Conservation (phyloP, 2,113 vertebrate species). For the Canis aureus region DNA sequence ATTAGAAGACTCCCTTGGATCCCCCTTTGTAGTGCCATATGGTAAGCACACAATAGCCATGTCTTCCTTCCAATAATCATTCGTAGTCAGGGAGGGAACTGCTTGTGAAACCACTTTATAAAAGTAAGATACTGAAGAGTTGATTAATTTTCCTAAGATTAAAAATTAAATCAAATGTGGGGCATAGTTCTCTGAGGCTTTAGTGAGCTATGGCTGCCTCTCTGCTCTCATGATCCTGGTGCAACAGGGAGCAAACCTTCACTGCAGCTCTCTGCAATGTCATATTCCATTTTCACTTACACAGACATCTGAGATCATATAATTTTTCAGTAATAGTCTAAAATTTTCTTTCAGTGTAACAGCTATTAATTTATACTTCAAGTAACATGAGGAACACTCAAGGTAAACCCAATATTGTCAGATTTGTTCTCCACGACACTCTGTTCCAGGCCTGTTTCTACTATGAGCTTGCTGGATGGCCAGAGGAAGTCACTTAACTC, state of each 20-base stretch:
- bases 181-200: not conserved
- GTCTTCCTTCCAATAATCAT: not conserved
- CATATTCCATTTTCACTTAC: not conserved
- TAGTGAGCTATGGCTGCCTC: not conserved
- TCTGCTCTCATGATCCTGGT: not conserved
- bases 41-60: not conserved
- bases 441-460: not conserved
- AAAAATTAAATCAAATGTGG: slow-evolving; percentile 15
- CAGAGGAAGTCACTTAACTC: slow-evolving; percentile 32
- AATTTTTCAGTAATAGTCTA: slow-evolving; percentile 10
- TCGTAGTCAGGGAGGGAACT: not conserved
- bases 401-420: slow-evolving; percentile 4
- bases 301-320: not conserved
- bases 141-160: slow-evolving; percentile 23
- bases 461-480: not conserved
- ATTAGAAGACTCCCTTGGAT: not conserved
- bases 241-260: not conserved
- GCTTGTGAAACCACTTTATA: slow-evolving; percentile 3
- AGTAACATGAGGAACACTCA: not conserved
- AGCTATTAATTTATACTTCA: slow-evolving; percentile 60
- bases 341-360: slow-evolving; percentile 45
- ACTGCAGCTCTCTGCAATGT: not conserved
- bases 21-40: fast-evolving
- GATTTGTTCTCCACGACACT: not conserved
- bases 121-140: not conserved